Conservation (phyloP, 2,888 invertebrate species). For the Drosophila eohydei region DNA sequence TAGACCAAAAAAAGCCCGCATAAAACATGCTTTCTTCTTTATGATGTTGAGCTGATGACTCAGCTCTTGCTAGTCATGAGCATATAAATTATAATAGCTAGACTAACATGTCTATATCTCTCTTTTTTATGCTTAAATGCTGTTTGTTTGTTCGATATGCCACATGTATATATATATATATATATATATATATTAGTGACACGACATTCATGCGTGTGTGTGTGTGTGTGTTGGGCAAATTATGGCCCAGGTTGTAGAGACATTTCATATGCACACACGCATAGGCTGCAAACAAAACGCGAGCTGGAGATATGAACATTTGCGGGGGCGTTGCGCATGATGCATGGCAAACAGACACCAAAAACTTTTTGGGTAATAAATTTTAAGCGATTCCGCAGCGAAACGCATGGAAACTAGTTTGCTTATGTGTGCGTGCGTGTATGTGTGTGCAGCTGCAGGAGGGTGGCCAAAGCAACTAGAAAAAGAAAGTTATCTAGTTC, state of each 20-base stretch:
- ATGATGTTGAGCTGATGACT: slow-evolving; percentile 2
- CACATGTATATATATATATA: slow-evolving; percentile 15
- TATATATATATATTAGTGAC: slow-evolving; percentile 8
- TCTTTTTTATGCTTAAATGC: slow-evolving; percentile 60
- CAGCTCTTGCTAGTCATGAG: slow-evolving; percentile 29
- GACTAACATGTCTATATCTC: slow-evolving; percentile 40
- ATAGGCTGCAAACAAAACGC: slow-evolving; percentile 41
- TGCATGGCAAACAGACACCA: slow-evolving; percentile 70
- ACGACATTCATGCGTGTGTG: slow-evolving; percentile 13
- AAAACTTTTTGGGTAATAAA: slow-evolving; percentile 74
- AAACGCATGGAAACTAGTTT: slow-evolving; percentile 46
- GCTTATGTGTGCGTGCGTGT: neutral
- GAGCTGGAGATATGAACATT: slow-evolving; percentile 51
- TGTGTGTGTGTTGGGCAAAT: slow-evolving; percentile 50
- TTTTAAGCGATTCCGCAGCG: slow-evolving; percentile 71
- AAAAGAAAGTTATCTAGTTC: neutral
- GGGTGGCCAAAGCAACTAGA: slow-evolving; percentile 18
- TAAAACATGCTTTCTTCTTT: neutral
- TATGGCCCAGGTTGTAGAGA: slow-evolving; percentile 52
- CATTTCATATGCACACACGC: slow-evolving; percentile 77
- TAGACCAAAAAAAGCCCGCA: neutral
- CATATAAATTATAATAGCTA: slow-evolving; percentile 45
- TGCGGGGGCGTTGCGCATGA: slow-evolving; percentile 49
- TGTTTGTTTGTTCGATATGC: slow-evolving; percentile 79
- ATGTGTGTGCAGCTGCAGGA: slow-evolving; percentile 11